Evolutionary conservation across 2,888 invertebrate species (phyloP).

Genomic region (Standfussiana lucernea): DNA sequence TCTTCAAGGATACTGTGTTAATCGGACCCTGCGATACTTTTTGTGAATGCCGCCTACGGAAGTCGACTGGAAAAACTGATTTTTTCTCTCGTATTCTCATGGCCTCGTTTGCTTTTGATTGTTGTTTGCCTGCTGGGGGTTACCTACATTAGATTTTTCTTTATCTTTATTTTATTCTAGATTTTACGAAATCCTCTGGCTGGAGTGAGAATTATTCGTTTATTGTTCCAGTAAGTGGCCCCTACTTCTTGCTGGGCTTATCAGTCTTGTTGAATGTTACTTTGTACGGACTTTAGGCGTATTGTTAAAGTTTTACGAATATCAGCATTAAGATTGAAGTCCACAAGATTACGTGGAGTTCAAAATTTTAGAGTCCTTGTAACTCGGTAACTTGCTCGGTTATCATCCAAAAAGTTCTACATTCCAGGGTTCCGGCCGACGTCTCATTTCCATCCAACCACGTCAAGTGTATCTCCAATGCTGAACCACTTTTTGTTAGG

Average conservation of each 20-base stretch:
- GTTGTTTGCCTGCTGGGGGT: constrained; percentile 66
- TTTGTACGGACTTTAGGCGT: constrained; percentile 29
- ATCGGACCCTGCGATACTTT: constrained; percentile 86
- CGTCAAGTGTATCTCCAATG: neutral
- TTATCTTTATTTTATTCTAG: constrained; percentile 54
- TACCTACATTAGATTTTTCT: constrained; percentile 53
- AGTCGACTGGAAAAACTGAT: constrained; percentile 78
- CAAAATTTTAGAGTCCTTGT: neutral
- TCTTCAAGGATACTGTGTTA: constrained; percentile 90
- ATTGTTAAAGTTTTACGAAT: constrained; percentile 34
- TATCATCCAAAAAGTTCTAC: constrained; percentile 2
- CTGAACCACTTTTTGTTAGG: neutral
- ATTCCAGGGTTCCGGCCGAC: neutral
- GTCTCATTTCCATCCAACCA: neutral
- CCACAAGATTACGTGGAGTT: constrained; percentile 31
- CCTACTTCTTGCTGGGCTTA: constrained; percentile 27
- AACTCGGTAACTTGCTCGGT: neutral
- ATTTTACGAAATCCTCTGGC: constrained; percentile 28
- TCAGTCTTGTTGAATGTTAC: constrained; percentile 37
- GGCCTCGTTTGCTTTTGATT: constrained; percentile 74
- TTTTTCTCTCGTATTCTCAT: constrained; percentile 65
- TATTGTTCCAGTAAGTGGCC: constrained; percentile 31
- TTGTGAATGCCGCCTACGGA: constrained; percentile 78
- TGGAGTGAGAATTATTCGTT: constrained; percentile 41
- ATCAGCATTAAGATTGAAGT: constrained; percentile 28